These are phyloP conservation scores for Clusia tigrina DNA, from an alignment of 2,888 invertebrate genomes.

Conservation along the genomic window DNA sequence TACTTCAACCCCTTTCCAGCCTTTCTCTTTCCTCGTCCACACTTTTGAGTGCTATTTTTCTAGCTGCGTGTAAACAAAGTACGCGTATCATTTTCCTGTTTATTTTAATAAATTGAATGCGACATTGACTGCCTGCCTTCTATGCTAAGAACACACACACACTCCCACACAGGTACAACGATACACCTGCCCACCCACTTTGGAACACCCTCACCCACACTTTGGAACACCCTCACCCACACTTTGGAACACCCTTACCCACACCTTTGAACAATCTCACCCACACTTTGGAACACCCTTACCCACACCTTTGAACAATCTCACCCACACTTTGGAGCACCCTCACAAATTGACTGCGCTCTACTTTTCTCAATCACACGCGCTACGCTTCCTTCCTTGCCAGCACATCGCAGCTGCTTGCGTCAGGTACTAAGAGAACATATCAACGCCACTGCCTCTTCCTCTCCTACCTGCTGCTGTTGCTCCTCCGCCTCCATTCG, in stretches of 20 bases:
- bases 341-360: too few species aligned
- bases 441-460: too few species aligned
- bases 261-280: background rate
- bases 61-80: conserved; percentile 1
- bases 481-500: background rate
- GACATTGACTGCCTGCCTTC: conserved; percentile 7
- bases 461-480: background rate
- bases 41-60: background rate
- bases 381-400: background rate
- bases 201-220: background rate
- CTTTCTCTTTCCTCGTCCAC: background rate
- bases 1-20: too few species aligned
- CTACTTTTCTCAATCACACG: background rate
- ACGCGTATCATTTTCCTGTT: conserved; percentile 1
- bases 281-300: too few species aligned
- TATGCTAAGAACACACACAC: background rate
- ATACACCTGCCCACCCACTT: background rate
- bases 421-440: too few species aligned
- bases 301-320: too few species aligned
- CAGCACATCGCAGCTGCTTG: background rate
- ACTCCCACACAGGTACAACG: background rate
- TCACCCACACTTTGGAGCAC: too few species aligned
- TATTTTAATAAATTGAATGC: conserved; percentile 17
- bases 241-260: background rate
- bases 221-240: background rate